Evolutionary conservation across 2,888 invertebrate genomes (phyloP).

Genomic region (Nemotelus pantherinus): DNA sequence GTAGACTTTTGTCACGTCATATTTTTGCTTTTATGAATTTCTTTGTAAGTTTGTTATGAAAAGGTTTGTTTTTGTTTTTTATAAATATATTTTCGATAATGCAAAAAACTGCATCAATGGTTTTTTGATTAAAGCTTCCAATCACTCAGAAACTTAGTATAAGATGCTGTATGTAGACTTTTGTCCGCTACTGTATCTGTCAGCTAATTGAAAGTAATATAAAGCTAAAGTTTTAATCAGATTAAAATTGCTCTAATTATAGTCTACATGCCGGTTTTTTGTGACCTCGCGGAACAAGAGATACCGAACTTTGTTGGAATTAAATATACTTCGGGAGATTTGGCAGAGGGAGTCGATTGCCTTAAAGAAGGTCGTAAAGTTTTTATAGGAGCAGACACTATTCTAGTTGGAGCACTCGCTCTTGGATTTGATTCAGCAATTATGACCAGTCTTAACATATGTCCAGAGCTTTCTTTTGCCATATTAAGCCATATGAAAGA

Average conservation of each 20-base stretch:
- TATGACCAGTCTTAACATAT: conserved; percentile 75
- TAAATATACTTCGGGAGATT: conserved; percentile 81
- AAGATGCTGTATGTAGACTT: no score
- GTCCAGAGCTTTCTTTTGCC: conserved; percentile 69
- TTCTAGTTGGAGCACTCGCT: conserved; percentile 73
- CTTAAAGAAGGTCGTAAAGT: conserved; percentile 67
- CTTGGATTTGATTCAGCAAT: conserved; percentile 79
- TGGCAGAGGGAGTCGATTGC: conserved; percentile 74
- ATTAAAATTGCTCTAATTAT: conserved; percentile 53
- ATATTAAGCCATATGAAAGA: conserved; percentile 67
- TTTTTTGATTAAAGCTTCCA: no score
- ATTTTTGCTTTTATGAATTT: no score
- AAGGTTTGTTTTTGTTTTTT: no score
- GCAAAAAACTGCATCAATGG: no score
- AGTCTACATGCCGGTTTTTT: conserved; percentile 80
- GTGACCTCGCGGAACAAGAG: conserved; percentile 69
- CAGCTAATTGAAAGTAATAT: no score
- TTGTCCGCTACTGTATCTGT: no score
- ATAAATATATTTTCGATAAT: no score
- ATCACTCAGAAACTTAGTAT: no score
- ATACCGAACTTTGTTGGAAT: conserved; percentile 82
- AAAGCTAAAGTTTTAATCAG: background rate
- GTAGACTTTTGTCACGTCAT: no score
- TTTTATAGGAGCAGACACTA: conserved; percentile 73
- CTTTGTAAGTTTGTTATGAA: no score